Evolutionary conservation across 2,888 invertebrate genomes (phyloP).

Genomic region (Branchipolynoe longqiensis): DNA sequence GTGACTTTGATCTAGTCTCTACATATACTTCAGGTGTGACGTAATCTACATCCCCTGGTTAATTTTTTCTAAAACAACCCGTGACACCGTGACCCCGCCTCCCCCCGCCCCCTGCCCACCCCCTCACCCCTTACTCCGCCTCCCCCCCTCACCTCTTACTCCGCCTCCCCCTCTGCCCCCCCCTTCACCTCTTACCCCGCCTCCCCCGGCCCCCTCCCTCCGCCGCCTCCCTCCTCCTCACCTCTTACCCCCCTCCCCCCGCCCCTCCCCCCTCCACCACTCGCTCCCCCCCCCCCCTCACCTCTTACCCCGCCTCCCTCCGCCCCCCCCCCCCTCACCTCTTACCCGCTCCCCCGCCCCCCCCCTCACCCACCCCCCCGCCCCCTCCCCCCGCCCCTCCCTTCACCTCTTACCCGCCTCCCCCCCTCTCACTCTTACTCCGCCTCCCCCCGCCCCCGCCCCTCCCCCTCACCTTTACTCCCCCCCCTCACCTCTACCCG

Average conservation of each 20-base stretch:
- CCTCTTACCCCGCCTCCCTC: not conserved
- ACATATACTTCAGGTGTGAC: too few relatives aligned
- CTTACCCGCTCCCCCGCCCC: not conserved
- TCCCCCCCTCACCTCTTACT: not conserved
- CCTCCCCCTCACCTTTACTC: not conserved
- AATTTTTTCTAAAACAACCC: not conserved
- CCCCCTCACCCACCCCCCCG: too few relatives aligned
- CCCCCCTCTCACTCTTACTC: not conserved
- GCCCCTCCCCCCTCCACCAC: not conserved
- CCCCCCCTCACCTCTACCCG: not conserved
- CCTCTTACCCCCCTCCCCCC: not conserved
- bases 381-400: not conserved
- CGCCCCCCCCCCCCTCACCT: not conserved
- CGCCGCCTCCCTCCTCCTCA: not conserved
- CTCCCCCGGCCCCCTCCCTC: not conserved
- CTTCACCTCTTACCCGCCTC: not conserved
- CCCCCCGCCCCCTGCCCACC: not conserved
- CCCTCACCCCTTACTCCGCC: not conserved
- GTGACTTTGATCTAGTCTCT: too few relatives aligned
- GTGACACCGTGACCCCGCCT: not conserved
- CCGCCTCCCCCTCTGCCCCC: too few relatives aligned
- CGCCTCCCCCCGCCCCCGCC: too few relatives aligned
- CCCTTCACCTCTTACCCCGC: not conserved
- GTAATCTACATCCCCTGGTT: too few relatives aligned
- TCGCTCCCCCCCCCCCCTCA: not conserved